Percentiles rank a stretch among this genome's conserved stretches.
Conservation (phyloP, 2,113 vertebrate genomes). For the Eulemur rufifrons region DNA sequence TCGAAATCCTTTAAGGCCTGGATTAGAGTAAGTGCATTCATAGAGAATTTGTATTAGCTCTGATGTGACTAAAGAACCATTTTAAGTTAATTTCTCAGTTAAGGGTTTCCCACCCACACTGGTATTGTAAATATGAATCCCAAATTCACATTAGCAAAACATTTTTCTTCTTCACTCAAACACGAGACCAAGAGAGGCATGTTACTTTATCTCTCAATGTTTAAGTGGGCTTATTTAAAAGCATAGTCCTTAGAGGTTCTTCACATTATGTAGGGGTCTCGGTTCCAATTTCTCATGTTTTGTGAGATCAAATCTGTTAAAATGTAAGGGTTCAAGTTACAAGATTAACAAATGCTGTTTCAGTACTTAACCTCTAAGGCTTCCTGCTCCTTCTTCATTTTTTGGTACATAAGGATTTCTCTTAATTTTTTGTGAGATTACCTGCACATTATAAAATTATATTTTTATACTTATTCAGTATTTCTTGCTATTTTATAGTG, state of each 20-base stretch:
- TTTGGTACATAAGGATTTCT: not conserved
- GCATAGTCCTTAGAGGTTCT: not conserved
- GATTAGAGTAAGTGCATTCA: not conserved
- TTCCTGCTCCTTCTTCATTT: not conserved
- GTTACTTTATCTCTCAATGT: not conserved
- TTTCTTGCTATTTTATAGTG: not conserved
- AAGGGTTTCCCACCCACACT: not conserved
- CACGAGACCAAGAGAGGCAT: not conserved
- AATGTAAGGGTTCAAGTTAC: not conserved
- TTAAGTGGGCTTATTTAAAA: not conserved
- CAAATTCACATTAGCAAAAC: not conserved
- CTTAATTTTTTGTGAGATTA: not conserved
- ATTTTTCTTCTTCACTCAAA: slow-evolving; percentile 5
- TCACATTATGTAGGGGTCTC: not conserved
- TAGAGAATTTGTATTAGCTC: not conserved
- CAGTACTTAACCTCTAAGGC: not conserved
- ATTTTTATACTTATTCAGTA: not conserved
- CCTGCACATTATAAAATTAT: not conserved
- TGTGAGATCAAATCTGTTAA: not conserved
- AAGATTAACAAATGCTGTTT: not conserved
- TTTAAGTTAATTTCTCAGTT: not conserved
- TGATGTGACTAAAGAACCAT: not conserved
- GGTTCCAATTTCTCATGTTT: not conserved
- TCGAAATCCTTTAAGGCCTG: not conserved
- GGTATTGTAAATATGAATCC: not conserved